A percentile compares a stretch with the other conserved stretches of the same genome.
Conservation (phyloP, 2,888 invertebrate genomes). For the Synergus japonicus region DNA sequence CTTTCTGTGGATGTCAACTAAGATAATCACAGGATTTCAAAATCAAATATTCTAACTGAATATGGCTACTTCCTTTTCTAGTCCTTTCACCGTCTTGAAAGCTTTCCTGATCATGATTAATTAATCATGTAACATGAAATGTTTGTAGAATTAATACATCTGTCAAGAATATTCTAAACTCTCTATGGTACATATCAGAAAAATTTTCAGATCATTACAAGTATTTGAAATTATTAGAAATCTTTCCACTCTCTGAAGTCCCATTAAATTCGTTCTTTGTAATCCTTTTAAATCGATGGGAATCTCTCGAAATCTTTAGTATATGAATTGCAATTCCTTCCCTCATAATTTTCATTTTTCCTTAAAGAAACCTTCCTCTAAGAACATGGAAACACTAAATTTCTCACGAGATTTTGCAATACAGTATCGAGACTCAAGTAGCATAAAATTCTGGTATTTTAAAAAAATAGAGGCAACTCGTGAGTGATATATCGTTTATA, state of each 20-base stretch:
- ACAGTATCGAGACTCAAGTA: not conserved
- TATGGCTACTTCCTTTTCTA: not conserved
- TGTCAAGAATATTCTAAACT: no score
- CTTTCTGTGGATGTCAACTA: not conserved
- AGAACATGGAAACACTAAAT: not conserved
- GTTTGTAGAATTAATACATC: not conserved
- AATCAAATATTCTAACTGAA: not conserved
- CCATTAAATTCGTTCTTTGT: no score
- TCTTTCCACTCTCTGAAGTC: no score
- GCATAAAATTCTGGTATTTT: not conserved
- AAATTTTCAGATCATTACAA: no score
- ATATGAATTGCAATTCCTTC: not conserved
- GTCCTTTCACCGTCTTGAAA: not conserved
- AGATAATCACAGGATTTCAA: not conserved
- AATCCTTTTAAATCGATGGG: no score
- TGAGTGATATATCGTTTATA: slow-evolving; percentile 22
- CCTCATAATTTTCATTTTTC: not conserved
- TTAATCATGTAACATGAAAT: not conserved
- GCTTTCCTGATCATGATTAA: not conserved
- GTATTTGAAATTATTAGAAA: no score
- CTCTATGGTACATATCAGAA: no score
- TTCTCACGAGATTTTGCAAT: not conserved
- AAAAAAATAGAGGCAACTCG: slow-evolving; percentile 6
- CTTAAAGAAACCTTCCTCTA: not conserved
- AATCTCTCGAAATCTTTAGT: no score